Conservation (phyloP, 2,113 vertebrate species). For the Coregonus clupeaformis region DNA sequence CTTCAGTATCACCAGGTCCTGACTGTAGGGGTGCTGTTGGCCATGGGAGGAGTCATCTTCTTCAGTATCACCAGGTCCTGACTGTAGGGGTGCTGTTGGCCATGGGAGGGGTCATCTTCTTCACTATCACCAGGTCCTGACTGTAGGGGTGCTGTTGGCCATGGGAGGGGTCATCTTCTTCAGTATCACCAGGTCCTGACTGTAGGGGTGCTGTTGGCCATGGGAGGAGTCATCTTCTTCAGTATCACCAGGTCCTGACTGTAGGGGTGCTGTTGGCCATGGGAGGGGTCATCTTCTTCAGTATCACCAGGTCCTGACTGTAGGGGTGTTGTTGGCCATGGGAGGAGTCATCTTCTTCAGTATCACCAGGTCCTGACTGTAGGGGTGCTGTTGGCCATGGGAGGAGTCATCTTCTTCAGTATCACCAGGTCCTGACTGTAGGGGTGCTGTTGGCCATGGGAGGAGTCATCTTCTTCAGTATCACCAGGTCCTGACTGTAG, state of each 20-base stretch:
- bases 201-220: constrained; percentile 16
- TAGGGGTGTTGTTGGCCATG: constrained; percentile 29
- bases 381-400: constrained; percentile 35
- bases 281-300: constrained; percentile 26
- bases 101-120: constrained; percentile 27
- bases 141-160: constrained; percentile 25
- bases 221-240: constrained; percentile 33
- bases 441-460: constrained; percentile 37
- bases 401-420: constrained; percentile 17
- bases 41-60: constrained; percentile 24
- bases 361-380: not conserved
- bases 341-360: constrained; percentile 34
- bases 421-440: constrained; percentile 10
- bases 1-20: not conserved
- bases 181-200: constrained; percentile 28
- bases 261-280: constrained; percentile 28
- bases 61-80: constrained; percentile 20
- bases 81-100: constrained; percentile 26
- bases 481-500: constrained; percentile 5
- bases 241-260: constrained; percentile 4
- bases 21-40: constrained; percentile 27
- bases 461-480: constrained; percentile 20
- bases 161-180: constrained; percentile 24
- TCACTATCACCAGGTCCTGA: constrained; percentile 18
- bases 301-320: constrained; percentile 10